phyloP scores from a whole-genome alignment of 2,888 invertebrate genomes.

The Anthophora plumipes region DNA sequence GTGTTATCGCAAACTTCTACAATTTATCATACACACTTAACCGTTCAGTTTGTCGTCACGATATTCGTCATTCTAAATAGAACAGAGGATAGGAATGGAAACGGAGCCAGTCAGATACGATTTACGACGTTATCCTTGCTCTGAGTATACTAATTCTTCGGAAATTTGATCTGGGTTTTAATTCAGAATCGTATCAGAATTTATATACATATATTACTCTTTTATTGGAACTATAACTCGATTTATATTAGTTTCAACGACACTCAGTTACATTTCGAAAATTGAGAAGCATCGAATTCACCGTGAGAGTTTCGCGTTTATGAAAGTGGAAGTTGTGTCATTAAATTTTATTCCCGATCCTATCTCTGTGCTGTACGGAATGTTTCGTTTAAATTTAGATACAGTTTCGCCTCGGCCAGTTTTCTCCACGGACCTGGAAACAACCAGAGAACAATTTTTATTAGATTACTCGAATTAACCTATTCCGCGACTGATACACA shows the following conservation, averaged over 20 bases:
- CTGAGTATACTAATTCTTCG: background rate
- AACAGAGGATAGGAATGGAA: background rate
- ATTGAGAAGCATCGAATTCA: background rate
- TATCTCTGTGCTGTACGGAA: background rate
- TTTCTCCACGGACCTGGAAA: background rate
- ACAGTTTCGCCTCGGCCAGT: constrained; percentile 3
- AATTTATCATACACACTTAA: background rate
- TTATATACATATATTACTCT: background rate
- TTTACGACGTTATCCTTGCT: background rate
- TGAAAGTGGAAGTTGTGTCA: constrained; percentile 3
- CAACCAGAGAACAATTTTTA: background rate
- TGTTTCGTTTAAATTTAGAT: constrained; percentile 18
- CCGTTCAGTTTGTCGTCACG: background rate
- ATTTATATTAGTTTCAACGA: too few species aligned
- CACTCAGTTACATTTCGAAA: too few species aligned
- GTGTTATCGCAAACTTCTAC: too few species aligned
- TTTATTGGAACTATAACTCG: too few species aligned
- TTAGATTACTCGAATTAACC: constrained; percentile 8
- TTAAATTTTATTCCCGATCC: constrained; percentile 8
- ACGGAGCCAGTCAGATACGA: background rate
- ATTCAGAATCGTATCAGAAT: background rate
- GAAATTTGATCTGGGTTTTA: background rate
- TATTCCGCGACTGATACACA: background rate
- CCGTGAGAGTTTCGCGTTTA: constrained; percentile 1
- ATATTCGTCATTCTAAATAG: background rate